Evolutionary conservation across 2,113 vertebrate species (phyloP).

Genomic region (Labeo catla): DNA sequence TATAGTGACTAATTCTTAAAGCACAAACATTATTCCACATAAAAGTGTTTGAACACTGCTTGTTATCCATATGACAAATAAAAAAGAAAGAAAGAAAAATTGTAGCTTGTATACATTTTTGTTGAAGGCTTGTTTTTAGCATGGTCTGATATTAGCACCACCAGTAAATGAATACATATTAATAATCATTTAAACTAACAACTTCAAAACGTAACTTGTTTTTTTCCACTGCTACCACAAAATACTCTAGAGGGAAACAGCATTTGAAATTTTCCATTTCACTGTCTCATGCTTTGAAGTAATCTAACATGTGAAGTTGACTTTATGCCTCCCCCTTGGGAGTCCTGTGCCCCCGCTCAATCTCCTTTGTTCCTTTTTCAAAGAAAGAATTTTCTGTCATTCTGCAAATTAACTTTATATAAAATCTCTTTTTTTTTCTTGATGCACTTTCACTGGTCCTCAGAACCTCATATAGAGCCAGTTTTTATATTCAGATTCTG

Average conservation of each 20-base stretch:
- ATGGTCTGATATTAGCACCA: neutral
- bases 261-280: neutral
- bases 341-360: constrained; percentile 14
- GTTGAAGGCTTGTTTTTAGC: neutral
- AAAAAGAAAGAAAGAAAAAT: neutral
- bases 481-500: constrained; percentile 19
- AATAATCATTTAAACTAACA: no score
- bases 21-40: neutral
- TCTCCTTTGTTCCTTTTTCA: constrained; percentile 43
- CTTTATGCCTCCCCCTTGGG: constrained; percentile 17
- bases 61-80: neutral
- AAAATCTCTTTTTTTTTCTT: constrained; percentile 31
- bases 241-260: neutral
- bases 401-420: constrained; percentile 25
- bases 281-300: constrained; percentile 29
- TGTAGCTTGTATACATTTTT: neutral
- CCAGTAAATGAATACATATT: neutral
- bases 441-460: neutral
- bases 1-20: neutral
- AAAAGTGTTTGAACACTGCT: neutral
- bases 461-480: constrained; percentile 5
- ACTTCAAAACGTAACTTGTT: neutral
- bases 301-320: constrained; percentile 31
- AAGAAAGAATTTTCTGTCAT: constrained; percentile 26
- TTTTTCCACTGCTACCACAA: neutral